Base-by-base conservation (phyloP, 2,888 invertebrate genomes). In the Heteromyza rotundicornis region DNA sequence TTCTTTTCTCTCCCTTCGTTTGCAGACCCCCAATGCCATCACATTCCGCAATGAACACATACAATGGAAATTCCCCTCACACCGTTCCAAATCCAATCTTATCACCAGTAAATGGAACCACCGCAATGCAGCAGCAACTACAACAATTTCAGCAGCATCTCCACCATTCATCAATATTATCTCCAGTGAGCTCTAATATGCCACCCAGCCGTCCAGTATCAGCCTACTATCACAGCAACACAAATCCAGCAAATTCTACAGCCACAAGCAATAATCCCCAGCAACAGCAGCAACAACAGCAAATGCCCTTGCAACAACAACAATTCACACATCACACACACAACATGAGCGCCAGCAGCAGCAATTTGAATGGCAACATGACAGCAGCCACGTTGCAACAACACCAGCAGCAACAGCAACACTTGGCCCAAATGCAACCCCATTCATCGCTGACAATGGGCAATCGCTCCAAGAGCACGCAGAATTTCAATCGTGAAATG, bases 181-280 rank as follows among this genome's bases (percentile, higher is more conserved):
- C 68, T 59, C 62, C 64, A 68, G 70, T 67, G 55, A 69, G 64
- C 60, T 70, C 70, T 71, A 79, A 77, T 63, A 65, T 78, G 64
- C 77, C 73, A 57, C 69, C 78, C 59, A 80, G 74, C 70, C 82
- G 84, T 66, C 84, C 84, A 64, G 76, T 79, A 32, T 84, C 84
- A 60, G 83, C 84, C 49, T 83, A 82, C 66, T 84, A 80, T 69
- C 82, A 82, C 67, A 80, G 75, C 66, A 73, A 68, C 69, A 71
- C 70, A 27, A 62, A 59, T 62, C 19, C 59, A n/a, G 60, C 68
- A 60, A 60, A 62, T 32, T 5, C 40, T 40, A 19, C 67, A 80
- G 75, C 66, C 72, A 68, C 70, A 72, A 64, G 71, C 70, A 64
- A 66, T 66, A 59, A 72, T 65, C 75, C 61, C 16, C 72, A 77